Percentiles rank a stretch among this genome's conserved stretches.
phyloP scores from a whole-genome alignment of 2,888 invertebrate genomes.

The Gastracanthus pulcherrimus region DNA sequence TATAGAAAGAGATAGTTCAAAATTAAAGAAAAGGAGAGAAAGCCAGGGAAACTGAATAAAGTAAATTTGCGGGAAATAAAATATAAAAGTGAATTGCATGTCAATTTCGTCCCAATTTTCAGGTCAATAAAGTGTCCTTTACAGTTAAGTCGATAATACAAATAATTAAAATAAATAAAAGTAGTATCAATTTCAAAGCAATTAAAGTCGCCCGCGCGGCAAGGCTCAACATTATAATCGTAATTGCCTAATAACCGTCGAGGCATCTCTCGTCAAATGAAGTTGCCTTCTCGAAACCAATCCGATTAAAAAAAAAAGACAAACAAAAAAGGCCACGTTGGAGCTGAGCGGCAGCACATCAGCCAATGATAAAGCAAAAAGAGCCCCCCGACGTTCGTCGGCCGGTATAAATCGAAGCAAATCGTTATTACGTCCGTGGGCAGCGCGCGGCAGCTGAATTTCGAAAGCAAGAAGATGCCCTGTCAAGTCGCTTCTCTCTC shows the following conservation, averaged over 20 bases:
- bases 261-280: neutral
- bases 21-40: too few species aligned
- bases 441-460: slow-evolving; percentile 7
- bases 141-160: neutral
- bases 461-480: slow-evolving; percentile 36
- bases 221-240: neutral
- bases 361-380: slow-evolving; percentile 10
- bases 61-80: too few species aligned
- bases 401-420: slow-evolving; percentile 12
- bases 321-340: neutral
- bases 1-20: too few species aligned
- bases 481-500: neutral
- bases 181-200: neutral
- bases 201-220: neutral
- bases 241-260: slow-evolving; percentile 1
- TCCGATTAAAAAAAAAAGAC: neutral
- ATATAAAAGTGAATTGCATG: neutral
- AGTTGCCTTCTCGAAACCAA: neutral
- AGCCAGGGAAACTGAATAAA: too few species aligned
- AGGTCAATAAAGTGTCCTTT: neutral
- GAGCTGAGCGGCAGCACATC: too few species aligned
- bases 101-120: neutral
- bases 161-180: neutral
- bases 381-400: neutral
- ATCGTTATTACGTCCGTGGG: neutral